Conservation (phyloP, 2,797 vertebrate species). For the Champsocephalus gunnari region DNA sequence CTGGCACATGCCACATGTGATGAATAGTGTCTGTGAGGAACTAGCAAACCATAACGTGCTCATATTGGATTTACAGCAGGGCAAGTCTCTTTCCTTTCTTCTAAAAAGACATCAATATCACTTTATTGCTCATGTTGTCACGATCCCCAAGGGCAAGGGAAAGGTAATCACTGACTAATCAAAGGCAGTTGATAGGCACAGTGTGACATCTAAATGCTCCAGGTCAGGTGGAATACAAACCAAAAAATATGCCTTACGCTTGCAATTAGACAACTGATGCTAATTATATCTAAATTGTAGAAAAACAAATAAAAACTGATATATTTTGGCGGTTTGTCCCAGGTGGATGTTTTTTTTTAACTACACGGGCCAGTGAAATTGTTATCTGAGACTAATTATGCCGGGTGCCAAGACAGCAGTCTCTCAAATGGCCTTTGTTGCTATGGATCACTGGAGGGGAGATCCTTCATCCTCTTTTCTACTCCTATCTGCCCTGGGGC, state of each 20-base stretch:
- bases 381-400: slow-evolving; percentile 78
- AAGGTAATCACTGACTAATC: slow-evolving; percentile 61
- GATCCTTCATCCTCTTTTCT: slow-evolving; percentile 72
- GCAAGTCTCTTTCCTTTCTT: slow-evolving; percentile 26
- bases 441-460: slow-evolving; percentile 72
- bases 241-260: slow-evolving; percentile 35
- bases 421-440: slow-evolving; percentile 71
- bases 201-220: slow-evolving; percentile 43
- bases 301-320: slow-evolving; percentile 43
- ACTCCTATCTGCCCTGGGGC: slow-evolving; percentile 63
- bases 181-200: slow-evolving; percentile 52
- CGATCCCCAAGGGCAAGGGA: slow-evolving; percentile 19
- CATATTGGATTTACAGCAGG: slow-evolving; percentile 25
- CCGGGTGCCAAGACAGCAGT: slow-evolving; percentile 61
- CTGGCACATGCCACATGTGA: slow-evolving; percentile 5
- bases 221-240: slow-evolving; percentile 34
- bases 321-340: slow-evolving; percentile 14
- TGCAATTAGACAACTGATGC: slow-evolving; percentile 43
- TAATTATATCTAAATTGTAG: slow-evolving; percentile 27
- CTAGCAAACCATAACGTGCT: slow-evolving; percentile 36
- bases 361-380: slow-evolving; percentile 49
- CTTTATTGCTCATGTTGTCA: slow-evolving; percentile 68
- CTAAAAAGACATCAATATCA: slow-evolving; percentile 33
- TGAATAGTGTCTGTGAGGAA: slow-evolving; percentile 45
- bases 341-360: slow-evolving; percentile 9